Base-by-base conservation (phyloP, 2,797 vertebrate genomes). In the Emys orbicularis region DNA sequence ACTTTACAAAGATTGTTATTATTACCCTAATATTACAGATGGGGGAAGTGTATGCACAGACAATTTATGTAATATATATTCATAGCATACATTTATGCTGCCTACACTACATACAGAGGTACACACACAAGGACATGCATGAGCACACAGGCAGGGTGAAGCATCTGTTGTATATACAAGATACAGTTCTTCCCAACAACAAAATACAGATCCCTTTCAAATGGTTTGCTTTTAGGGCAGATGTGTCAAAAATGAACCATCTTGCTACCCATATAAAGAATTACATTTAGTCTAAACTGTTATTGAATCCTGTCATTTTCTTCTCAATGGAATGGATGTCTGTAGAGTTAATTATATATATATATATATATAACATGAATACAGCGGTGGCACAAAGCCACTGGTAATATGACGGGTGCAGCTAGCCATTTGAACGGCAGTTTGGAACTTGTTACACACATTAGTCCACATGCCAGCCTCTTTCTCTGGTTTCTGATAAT, bases 181-280 rank as follows among this genome's bases (percentile, higher is more conserved):
- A 92, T 81, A 54, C 25, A 89, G 83, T 47, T 77, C 49, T 92
- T 89, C 83, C 87, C 83, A 31, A 37, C 23, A 77, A 83, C 83
- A 89, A 34, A 86, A 89, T 82, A 89, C 85, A 89, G 87, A 89
- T 85, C 83, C 56, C 23, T 54, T 85, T 89, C 77, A 92, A 76
- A 83, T 41, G 81, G 65, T 77, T 88, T 89, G 85, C 89, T 89
- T 89, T 89, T 92, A 84, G 82, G 49, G 50, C 23, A 81, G 37
- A 74, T 49, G 37, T 57, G 21, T 19, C 34, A 80, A 41, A 79
- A 29, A 76, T 65, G n/a, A 83, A 84, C 27, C 41, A 80, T 83
- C 77, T 83, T 88, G 81, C 59, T 56, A 44, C 59, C 81, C 31
- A 85, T 65, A 81, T 56, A 82, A 57, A 81, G 23, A 84, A 80